Conservation (phyloP, 2,888 invertebrate genomes). For the Nesidiocoris tenuis region DNA sequence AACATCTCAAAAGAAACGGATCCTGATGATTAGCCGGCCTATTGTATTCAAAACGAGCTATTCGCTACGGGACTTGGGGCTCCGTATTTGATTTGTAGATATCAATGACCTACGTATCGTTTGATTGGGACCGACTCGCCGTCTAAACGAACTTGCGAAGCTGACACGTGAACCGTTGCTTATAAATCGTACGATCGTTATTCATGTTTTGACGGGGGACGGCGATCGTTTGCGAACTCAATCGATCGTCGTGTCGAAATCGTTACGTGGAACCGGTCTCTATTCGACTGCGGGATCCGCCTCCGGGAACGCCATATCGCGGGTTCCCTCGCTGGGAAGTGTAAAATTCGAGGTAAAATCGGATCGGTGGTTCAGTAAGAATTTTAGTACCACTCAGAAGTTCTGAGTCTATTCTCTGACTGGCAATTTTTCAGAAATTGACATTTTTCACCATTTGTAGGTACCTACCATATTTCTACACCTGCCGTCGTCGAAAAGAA, state of each 20-base stretch:
- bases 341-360: too few species aligned
- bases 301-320: too few species aligned
- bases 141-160: not conserved
- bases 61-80: not conserved
- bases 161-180: not conserved
- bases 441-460: too few species aligned
- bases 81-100: constrained; percentile 31
- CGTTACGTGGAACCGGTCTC: not conserved
- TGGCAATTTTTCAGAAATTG: too few species aligned
- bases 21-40: constrained; percentile 20
- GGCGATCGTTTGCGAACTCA: not conserved
- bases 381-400: too few species aligned
- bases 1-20: not conserved
- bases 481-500: too few species aligned
- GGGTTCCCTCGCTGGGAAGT: too few species aligned
- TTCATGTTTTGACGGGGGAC: constrained; percentile 4
- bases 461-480: too few species aligned
- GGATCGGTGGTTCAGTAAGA: too few species aligned
- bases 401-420: too few species aligned
- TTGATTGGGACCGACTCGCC: constrained; percentile 20
- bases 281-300: too few species aligned
- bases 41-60: constrained; percentile 28
- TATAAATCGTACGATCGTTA: constrained; percentile 26
- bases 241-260: not conserved
- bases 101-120: not conserved